A percentile compares a stretch with the other conserved stretches of the same genome.
Evolutionary conservation across 2,113 vertebrate species (phyloP).

Genomic region (Mugil cephalus): DNA sequence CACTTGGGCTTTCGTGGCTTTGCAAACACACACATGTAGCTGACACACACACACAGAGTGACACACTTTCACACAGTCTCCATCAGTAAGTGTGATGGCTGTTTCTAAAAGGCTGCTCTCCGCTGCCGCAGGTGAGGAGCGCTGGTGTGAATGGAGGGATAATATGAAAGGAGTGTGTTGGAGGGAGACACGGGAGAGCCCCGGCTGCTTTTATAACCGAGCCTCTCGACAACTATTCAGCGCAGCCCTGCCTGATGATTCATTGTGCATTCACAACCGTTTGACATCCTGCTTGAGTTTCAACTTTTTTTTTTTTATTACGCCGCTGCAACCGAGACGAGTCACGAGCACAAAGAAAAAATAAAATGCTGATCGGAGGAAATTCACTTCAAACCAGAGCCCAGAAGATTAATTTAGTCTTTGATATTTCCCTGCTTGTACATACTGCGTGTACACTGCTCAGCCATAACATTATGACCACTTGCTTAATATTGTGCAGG

Average conservation of each 20-base stretch:
- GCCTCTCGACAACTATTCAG: constrained; percentile 51
- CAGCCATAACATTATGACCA: no score
- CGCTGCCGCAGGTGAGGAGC: constrained; percentile 16
- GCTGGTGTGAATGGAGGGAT: constrained; percentile 53
- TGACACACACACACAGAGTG: not conserved
- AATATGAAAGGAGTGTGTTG: constrained; percentile 30
- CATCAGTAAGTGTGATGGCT: constrained; percentile 14
- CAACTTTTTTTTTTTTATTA: constrained; percentile 29
- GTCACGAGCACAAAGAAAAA: constrained; percentile 28
- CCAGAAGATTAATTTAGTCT: no score
- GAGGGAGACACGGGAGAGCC: constrained; percentile 53
- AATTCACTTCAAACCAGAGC: not conserved
- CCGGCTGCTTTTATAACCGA: constrained; percentile 36
- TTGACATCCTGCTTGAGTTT: constrained; percentile 54
- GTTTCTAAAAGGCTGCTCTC: constrained; percentile 28
- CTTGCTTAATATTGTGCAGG: no score
- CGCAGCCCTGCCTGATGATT: constrained; percentile 60
- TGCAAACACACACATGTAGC: constrained; percentile 19
- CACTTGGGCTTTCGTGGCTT: not conserved
- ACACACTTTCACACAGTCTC: constrained; percentile 9
- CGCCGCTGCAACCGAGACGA: constrained; percentile 41
- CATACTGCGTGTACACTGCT: no score
- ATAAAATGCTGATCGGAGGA: not conserved
- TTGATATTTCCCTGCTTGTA: no score
- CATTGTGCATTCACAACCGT: constrained; percentile 64